A percentile compares a stretch with the other conserved stretches of the same genome.
Evolutionary conservation across 2,888 invertebrate species (phyloP).

Genomic region (Drosophila suboccidentalis): DNA sequence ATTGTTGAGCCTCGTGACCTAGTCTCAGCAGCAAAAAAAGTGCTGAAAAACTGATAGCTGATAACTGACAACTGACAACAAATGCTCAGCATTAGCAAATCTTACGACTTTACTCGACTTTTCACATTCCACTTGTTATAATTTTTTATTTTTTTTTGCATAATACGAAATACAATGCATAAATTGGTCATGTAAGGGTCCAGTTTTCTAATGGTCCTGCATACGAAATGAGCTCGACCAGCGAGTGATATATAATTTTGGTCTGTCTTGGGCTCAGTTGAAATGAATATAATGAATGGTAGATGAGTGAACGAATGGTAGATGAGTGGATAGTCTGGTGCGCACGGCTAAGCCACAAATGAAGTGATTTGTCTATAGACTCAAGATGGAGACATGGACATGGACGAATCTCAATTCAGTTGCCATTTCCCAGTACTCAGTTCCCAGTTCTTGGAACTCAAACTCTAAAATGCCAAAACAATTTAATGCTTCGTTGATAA

Average conservation of each 20-base stretch:
- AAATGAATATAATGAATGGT: slow-evolving; percentile 37
- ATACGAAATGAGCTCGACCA: slow-evolving; percentile 65
- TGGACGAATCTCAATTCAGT: not conserved
- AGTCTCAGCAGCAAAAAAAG: slow-evolving; percentile 21
- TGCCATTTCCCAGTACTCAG: not conserved
- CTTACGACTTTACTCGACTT: slow-evolving; percentile 24
- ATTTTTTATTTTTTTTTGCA: slow-evolving; percentile 23
- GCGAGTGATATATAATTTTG: slow-evolving; percentile 15
- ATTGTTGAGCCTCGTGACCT: slow-evolving; percentile 39
- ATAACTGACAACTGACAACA: slow-evolving; percentile 32
- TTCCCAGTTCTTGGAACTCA: slow-evolving; percentile 21
- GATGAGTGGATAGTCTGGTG: slow-evolving; percentile 44
- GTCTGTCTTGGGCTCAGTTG: slow-evolving; percentile 16
- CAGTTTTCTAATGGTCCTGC: slow-evolving; percentile 56
- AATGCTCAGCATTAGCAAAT: slow-evolving; percentile 48
- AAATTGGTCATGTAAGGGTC: slow-evolving; percentile 60
- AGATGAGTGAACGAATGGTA: slow-evolving; percentile 45
- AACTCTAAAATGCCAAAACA: slow-evolving; percentile 71
- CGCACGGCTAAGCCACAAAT: slow-evolving; percentile 56
- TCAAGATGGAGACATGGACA: slow-evolving; percentile 30
- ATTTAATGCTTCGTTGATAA: slow-evolving; percentile 80
- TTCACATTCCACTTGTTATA: too few relatives aligned
- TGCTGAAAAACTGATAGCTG: slow-evolving; percentile 8
- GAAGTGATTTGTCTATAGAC: slow-evolving; percentile 38
- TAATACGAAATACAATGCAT: slow-evolving; percentile 56